Evolutionary conservation across 2,888 invertebrate genomes (phyloP), one percentile per base, ranked within the genome.

Genomic region (Hesperia comma): DNA sequence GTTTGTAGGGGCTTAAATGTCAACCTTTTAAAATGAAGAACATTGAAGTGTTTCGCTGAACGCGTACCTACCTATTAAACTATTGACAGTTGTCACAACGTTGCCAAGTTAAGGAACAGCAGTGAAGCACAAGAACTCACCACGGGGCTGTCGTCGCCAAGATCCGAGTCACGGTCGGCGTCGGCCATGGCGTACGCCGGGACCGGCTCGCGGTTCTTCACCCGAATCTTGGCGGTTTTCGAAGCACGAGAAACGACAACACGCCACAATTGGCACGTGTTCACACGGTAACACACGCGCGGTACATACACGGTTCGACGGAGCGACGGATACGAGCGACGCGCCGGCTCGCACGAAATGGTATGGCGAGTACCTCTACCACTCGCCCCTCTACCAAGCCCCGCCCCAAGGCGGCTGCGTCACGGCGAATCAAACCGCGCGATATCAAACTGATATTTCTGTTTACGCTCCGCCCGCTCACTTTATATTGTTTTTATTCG

Each of bases 131-230:
- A 49, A 8, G 49, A 12, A 94, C 96, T 95, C 82, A 96, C 96
- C 95, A 95, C 93, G 63, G 95, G 94, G 81, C 94, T 94, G 74
- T 96, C 95, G 84, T 96, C 96, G 75, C 96, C 96, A 74, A 95
- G 90, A 88, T 96, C 95, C 85, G 95, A 95, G 80, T 96, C 96
- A 79, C 95, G 90, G 87, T 93, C 93, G 90, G 90, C 91, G 89
- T 92, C 92, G 86, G 93, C 96, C 96, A 96, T 96, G 92, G 95
- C 95, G 94, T 96, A 96, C 93, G 96, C 95, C 94, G 96, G 96
- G 90, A 96, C 95, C 93, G 96, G 96, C 86, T 96, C 96, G 94
- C 96, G 95, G 88, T 96, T 96, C 95, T 97, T 97, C 92, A 96
- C 96, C 94, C 96, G 95, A 96, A 96, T 96, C 95, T 96, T 96